Evolutionary conservation across 2,113 vertebrate species (phyloP).

Genomic region (Gavialis gangeticus): DNA sequence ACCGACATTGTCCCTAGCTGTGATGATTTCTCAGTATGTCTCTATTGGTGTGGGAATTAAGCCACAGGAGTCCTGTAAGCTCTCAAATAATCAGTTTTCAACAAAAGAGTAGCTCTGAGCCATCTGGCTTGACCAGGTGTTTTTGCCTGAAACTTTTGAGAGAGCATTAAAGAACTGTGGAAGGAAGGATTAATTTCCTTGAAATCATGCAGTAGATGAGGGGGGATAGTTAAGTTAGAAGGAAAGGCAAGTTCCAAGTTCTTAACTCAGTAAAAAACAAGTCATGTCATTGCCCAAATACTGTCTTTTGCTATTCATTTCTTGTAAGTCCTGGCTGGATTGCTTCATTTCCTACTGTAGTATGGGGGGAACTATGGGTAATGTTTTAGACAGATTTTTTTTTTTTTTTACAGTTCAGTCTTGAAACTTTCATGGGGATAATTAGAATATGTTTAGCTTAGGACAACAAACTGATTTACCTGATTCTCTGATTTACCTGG

Average conservation of each 20-base stretch:
- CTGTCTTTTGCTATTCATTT: neutral
- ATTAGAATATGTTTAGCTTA: neutral
- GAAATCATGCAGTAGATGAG: neutral
- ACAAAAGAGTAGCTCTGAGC: neutral
- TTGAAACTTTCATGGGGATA: neutral
- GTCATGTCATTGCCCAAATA: neutral
- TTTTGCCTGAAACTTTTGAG: neutral
- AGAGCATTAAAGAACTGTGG: neutral
- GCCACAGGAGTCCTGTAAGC: neutral
- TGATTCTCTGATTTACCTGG: neutral
- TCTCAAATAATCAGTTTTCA: neutral
- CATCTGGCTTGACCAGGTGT: constrained; percentile 13
- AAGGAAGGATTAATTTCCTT: neutral
- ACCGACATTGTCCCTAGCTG: neutral
- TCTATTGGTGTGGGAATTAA: neutral
- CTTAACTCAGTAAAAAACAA: neutral
- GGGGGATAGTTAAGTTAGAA: neutral
- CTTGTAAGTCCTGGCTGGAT: neutral
- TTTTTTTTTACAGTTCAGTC: neutral
- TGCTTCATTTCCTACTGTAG: neutral
- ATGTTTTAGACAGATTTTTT: neutral
- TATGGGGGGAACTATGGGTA: neutral
- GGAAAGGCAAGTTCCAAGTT: neutral
- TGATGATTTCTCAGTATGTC: constrained; percentile 18
- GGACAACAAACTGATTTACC: neutral